Evolutionary conservation across 2,888 invertebrate genomes (phyloP), one percentile per base, ranked within the genome.

Genomic region (Melanostoma mellinum): DNA sequence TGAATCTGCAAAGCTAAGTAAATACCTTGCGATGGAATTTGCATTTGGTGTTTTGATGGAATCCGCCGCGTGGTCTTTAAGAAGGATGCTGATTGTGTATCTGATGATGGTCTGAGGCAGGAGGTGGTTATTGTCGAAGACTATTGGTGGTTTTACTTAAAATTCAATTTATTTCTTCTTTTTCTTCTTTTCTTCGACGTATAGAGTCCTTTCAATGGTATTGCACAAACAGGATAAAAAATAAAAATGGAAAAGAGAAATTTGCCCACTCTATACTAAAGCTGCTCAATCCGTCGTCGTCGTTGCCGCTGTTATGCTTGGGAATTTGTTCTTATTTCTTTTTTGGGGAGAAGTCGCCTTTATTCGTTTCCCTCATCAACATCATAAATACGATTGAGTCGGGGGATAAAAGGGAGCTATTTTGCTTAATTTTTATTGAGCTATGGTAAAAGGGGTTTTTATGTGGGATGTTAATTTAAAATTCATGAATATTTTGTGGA

Each of bases 31-130:
- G 67, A 65, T 55, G 36, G 76, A 78, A 84, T 84, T 84, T 84
- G 84, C 84, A 84, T 84, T 84, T 69, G 71, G 74, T 71, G 74
- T 78, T 84, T 75, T 77, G 82, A 82, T 82, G 77, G 82, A 82
- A 82, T 82, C 50, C 38, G 50, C 36, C 48, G 38, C 56, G 77
- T 69, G 63, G 77, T 74, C 77, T 68, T 82, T 82, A 61, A 38
- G 46, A 58, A 63, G 60, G 60, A 73, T 72, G 72, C 67, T 55
- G 67, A 76, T 81, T 81, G 67, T 46, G 53, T 10, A 46, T 53
- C 35, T 10, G 40, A 53, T 52, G 44, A 32, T 4, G 10, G 3
- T 44, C 53, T 36, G 36, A 8, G 32, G 60, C 58, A 10, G 38
- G 9, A 50, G 69, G 35, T 52, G 30, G 20, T 53, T 61, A 36